Evolutionary conservation across 37 sponge, comb jelly and placozoan species (phyloP), one percentile per base, ranked within the genome.

Genomic region (Eunapius fragilis): DNA sequence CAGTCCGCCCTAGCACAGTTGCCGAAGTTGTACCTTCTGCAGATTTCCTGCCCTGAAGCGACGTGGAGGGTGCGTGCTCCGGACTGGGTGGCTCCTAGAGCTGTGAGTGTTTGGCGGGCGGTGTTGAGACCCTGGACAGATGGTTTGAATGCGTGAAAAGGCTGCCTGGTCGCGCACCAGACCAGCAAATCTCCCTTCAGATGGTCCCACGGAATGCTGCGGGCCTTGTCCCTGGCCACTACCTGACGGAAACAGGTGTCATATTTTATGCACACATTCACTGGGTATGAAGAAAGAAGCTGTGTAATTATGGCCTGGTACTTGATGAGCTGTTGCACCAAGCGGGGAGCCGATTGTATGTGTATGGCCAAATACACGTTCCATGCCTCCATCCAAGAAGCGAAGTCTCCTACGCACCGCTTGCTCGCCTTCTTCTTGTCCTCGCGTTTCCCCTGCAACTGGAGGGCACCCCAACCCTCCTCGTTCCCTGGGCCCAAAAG

Each of bases 1-100:
- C 86, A 86, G 25, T 78, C 79, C 11, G 74, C 84, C 28, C 79
- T 68, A 22, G 86, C 68, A 79, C 86, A 85, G 25, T 33, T 22
- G 17, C 79, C 86, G 3, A 30, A 32, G 38, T 85, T 85, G 78
- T 37, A 85, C 34, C 69, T n/a, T 35, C 34, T 58, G 77, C 85
- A 84, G 32, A 84, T 75, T 50, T 82, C 83, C 37, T 70, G 70
- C 26, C 83, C 83, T 3, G 41, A 25, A 11, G 72, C 36, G 41
- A n/a, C 37, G 74, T 82, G 74, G 72, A 73, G 70, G 26, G 72
- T 73, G n/a, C 83, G 41, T 41, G 41, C 6, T 41, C 41, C 41
- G 41, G 41, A 41, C 41, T 41, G 41, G 72, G 83, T 82, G 26
- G 72, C 83, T 23, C 83, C 25, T 69, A 7, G 33, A 14, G 81